Conservation (phyloP, 2,113 vertebrate species). For the Sula dactylatra region DNA sequence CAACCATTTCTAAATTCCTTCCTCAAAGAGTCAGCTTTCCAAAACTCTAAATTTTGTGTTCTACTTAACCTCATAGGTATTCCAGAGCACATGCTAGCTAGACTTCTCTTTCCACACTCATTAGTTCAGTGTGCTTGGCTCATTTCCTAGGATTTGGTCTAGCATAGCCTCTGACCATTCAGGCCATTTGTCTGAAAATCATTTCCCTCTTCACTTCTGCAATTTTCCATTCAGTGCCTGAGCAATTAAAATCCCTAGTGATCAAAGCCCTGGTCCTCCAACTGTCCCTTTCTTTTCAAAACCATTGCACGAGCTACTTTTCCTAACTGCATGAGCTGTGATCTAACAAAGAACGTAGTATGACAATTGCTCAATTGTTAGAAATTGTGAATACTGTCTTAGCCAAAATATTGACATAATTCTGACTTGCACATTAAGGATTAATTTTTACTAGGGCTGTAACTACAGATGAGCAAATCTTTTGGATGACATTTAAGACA, state of each 20-base stretch:
- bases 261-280: constrained; percentile 48
- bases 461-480: neutral
- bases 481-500: constrained; percentile 13
- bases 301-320: neutral
- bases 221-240: constrained; percentile 48
- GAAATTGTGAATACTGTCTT: neutral
- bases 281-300: constrained; percentile 48
- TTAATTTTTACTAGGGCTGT: constrained; percentile 19
- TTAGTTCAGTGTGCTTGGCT: constrained; percentile 43
- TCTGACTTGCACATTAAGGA: constrained; percentile 8
- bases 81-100: neutral
- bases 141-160: constrained; percentile 52
- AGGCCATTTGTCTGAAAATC: constrained; percentile 35
- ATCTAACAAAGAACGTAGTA: neutral
- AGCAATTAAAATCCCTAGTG: constrained; percentile 54
- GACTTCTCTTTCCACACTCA: constrained; percentile 30
- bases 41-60: constrained; percentile 1
- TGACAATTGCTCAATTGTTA: constrained; percentile 39
- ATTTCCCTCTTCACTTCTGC: constrained; percentile 53
- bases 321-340: neutral
- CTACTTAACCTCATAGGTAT: neutral
- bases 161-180: constrained; percentile 40
- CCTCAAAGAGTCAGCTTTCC: constrained; percentile 30
- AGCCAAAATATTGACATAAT: constrained; percentile 59
- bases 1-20: constrained; percentile 28